phyloP scores from a whole-genome alignment of 2,113 vertebrate species.

The Platichthys stellatus region DNA sequence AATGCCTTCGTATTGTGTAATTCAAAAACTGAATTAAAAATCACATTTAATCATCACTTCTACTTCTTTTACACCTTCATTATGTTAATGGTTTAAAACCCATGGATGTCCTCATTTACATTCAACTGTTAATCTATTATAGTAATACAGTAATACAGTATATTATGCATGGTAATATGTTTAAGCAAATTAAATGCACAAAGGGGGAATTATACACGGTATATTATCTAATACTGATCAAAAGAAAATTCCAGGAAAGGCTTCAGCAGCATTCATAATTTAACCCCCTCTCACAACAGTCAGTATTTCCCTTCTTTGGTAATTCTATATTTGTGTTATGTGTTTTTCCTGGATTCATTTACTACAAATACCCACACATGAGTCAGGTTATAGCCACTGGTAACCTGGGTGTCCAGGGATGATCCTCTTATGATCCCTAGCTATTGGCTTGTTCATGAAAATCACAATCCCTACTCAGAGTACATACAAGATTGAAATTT shows the following conservation, averaged over 20 bases:
- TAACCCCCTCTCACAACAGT: no score
- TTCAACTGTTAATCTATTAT: not conserved
- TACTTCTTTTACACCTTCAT: not conserved
- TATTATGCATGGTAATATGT: not conserved
- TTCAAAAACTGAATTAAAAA: not conserved
- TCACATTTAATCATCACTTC: not conserved
- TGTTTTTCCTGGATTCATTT: not conserved
- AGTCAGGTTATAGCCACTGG: not conserved
- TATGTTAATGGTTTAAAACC: not conserved
- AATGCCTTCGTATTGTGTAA: no score
- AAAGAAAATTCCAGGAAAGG: not conserved
- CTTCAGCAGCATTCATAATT: not conserved
- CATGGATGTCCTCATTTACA: not conserved
- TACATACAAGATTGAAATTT: constrained; percentile 6
- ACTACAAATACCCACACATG: not conserved
- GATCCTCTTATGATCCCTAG: constrained; percentile 18
- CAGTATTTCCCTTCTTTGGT: no score
- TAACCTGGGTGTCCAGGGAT: not conserved
- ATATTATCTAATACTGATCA: not conserved
- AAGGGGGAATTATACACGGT: not conserved
- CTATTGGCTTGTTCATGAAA: constrained; percentile 18
- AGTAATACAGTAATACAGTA: not conserved
- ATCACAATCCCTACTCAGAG: constrained; percentile 7
- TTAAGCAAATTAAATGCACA: not conserved
- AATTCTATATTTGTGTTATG: not conserved